Evolutionary conservation across 2,888 invertebrate genomes (phyloP), one percentile per base, ranked within the genome.

Genomic region (Drosophila emarginata): DNA sequence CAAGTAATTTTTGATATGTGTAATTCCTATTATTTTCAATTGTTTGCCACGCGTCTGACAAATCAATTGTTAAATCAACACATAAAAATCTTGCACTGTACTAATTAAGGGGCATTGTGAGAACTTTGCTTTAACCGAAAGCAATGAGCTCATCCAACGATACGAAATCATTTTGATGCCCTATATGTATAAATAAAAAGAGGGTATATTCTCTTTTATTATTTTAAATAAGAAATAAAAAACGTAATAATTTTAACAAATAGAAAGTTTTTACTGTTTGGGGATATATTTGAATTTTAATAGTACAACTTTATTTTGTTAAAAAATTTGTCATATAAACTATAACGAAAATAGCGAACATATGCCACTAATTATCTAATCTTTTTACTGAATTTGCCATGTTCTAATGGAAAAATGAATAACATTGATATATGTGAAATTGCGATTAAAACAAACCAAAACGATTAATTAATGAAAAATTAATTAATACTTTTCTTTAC

Each of bases 91-190:
- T 54, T 23, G 37, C 39, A 14, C 23, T 50, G 40, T 21, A 64
- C 66, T 76, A 86, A 86, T 77, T 78, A 86, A 84, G 64, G 69
- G 58, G 63, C 77, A 72, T 64, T 76, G 59, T 45, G 28, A 61
- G 68, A 52, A 70, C 57, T 69, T 76, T 73, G 21, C 45, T 67
- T 64, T 15, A 66, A 52, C 67, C 59, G 18, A 72, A 36, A 54
- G 56, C 72, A 78, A 72, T 87, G 81, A 84, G 81, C 77, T 81
- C 87, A 87, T 81, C 77, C 66, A 37, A 40, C 28, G 40, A 26
- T 36, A 56, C 14, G 14, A 28, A 32, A n/a, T 11, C 51, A 32
- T 45, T 45, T 45, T 45, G 45, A 45, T 45, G 45, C 45, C 45
- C 45, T 45, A 5, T 14, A 14, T 11, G n/a, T n/a, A 18, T 45